Evolutionary conservation across 2,113 vertebrate genomes (phyloP), one percentile per base, ranked within the genome.

Genomic region (Chaetodon trifascialis): DNA sequence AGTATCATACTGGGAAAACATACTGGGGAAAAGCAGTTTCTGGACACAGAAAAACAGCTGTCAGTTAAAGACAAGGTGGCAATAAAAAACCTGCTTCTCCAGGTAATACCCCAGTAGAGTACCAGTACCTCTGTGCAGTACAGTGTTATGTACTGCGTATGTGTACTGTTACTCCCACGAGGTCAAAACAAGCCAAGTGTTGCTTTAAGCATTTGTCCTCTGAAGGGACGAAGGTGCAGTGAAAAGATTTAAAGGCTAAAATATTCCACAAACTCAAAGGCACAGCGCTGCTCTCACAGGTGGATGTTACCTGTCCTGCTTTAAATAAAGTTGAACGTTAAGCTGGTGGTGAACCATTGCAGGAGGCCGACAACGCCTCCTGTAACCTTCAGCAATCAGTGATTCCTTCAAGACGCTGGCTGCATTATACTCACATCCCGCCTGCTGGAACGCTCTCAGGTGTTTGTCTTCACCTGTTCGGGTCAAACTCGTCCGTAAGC

Each of bases 281-380:
- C 3, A 30, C 30, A 30, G 30, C 1, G 30, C 30, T 42, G 5
- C 34, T 23, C 4, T 71, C 46, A 51, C 56, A 76, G 19, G n/a
- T 17, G 1, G 3, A 17, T 58, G 42, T 12, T 46, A 3, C 23
- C 7, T 36, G 6, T 46, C 17, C 0, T 4, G 4, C 38, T 52
- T 73, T 9, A 67, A 34, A 60, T 34, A 55, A 56, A 82, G 85
- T 88, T 88, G 64, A 83, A 88, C 38, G 88, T 90, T 90, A 90
- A 92, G 83, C 40, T 15, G 0, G 30, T 7, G 38, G 83, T 85
- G n/a, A 87, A n/a, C 59, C 62, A 86, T 84, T 87, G 25, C 64
- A 83, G 36, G 38, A 58, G 9, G 14, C 52, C 0, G 8, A 46
- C 54, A 79, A 12, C 34, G 49, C 42, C 30, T 8, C 1, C 5